These are phyloP conservation scores for Oncorhynchus mykiss DNA, from an alignment of 2,113 vertebrate species.

Conservation along the genomic window DNA sequence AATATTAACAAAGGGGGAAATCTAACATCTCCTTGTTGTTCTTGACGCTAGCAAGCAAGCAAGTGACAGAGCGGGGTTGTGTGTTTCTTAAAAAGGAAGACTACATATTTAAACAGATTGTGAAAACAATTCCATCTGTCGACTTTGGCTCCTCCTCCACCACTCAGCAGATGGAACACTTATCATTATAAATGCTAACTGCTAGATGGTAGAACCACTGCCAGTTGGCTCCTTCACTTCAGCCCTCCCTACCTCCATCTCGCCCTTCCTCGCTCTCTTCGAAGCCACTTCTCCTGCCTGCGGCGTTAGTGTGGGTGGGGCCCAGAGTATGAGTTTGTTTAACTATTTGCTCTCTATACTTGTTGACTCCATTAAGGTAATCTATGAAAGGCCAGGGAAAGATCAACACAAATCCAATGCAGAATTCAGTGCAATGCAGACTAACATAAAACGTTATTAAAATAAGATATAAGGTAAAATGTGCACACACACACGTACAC, in stretches of 20 bases:
- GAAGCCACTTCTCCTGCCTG: conserved; percentile 43
- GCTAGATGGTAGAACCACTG: conserved; percentile 64
- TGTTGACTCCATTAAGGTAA: conserved; percentile 50
- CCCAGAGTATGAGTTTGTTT: conserved; percentile 48
- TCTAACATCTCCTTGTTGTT: conserved; percentile 52
- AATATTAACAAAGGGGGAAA: conserved; percentile 24
- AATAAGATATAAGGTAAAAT: too few relatives aligned
- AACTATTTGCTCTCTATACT: conserved; percentile 53
- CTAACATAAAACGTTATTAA: conserved; percentile 1
- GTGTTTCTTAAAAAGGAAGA: conserved; percentile 62
- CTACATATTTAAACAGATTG: conserved; percentile 79
- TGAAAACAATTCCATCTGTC: conserved; percentile 81
- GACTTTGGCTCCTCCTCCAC: conserved; percentile 62
- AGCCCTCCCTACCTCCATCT: too few relatives aligned
- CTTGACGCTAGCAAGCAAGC: conserved; percentile 45
- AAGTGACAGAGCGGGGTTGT: conserved; percentile 41
- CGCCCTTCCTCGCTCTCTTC: conserved; percentile 18
- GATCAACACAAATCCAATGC: conserved; percentile 27
- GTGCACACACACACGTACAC: neutral
- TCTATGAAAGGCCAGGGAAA: conserved; percentile 41
- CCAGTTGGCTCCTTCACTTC: conserved; percentile 54
- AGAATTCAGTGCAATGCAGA: conserved; percentile 23
- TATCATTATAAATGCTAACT: conserved; percentile 73
- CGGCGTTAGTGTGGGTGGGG: conserved; percentile 22
- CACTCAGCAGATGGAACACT: conserved; percentile 68